Base-by-base conservation (phyloP, 2,113 vertebrate species). In the Aythya baeri region DNA sequence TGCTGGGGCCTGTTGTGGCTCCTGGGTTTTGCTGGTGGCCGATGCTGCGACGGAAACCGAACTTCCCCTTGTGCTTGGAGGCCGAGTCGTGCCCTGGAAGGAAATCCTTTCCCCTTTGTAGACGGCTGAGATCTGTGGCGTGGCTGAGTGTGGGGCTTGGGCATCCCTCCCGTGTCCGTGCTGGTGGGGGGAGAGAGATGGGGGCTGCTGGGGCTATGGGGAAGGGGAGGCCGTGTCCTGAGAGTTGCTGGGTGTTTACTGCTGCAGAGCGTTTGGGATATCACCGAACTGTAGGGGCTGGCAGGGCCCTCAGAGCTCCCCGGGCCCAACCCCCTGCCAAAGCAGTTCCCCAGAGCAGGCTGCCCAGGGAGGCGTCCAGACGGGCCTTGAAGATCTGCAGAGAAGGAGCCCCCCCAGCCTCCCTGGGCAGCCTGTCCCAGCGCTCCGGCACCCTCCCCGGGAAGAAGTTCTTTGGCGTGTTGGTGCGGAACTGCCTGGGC, bases 1-100 rank as follows among this genome's bases (percentile, higher is more conserved):
- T 55, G 0, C 6, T 1, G 1, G 17, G 71, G 8, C 50, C 73
- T 34, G 0, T 0, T 2, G 6, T 8, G 8, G 57, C 79, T 79
- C 67, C 89, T 83, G 50, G 4, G 15, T 63, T 67, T 21, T 31
- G 59, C 83, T 34, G 5, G 83, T 46, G 27, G 21, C 32, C 4
- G 34, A 21, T 27, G 77, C 38, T 34, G 52, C 18, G 4, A 43
- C 26, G 6, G 80, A 43, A 82, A 11, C 6, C 0, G 3, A 43
- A 31, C 23, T 59, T 89, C 74, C 72, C 88, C 4, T 1, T 61
- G 18, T 0, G 3, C 67, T 11, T 29, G 3, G 13, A 71, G 61
- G 44, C 50, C 29, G n/a, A 5, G 71, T 46, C 1, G 4, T 49
- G 75, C 54, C 68, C 80, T 88, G 89, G 84, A 17, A 36, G 89